These are phyloP conservation scores for Platerodrilus igneus DNA, from an alignment of 2,888 invertebrate species.

Conservation along the genomic window DNA sequence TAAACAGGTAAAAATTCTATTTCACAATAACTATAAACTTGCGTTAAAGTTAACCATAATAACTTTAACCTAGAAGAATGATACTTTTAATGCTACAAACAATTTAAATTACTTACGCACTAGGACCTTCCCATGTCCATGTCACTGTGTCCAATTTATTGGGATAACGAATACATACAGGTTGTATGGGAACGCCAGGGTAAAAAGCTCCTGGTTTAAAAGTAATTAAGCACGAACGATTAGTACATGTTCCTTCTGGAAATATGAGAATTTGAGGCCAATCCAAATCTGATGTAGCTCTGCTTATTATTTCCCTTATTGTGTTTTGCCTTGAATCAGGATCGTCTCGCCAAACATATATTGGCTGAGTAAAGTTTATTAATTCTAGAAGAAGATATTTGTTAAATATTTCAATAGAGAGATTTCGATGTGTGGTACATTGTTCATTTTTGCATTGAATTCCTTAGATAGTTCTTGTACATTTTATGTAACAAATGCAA, in stretches of 20 bases:
- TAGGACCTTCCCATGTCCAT: constrained; percentile 94
- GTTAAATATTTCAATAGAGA: too few relatives aligned
- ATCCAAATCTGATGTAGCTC: constrained; percentile 76
- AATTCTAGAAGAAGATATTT: constrained; percentile 63
- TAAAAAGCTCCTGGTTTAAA: constrained; percentile 92
- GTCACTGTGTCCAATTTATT: constrained; percentile 85
- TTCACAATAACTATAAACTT: constrained; percentile 82
- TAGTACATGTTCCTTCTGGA: constrained; percentile 95
- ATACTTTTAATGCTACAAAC: constrained; percentile 4
- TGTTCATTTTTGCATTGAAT: too few relatives aligned
- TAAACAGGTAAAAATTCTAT: constrained; percentile 92
- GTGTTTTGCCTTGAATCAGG: constrained; percentile 88
- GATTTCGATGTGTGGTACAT: background rate
- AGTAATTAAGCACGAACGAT: constrained; percentile 83
- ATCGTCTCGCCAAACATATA: constrained; percentile 91
- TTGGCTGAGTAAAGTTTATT: constrained; percentile 91
- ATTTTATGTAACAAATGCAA: too few relatives aligned
- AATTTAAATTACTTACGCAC: constrained; percentile 65
- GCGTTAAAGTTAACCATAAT: constrained; percentile 84
- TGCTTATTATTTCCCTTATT: constrained; percentile 79
- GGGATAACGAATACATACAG: constrained; percentile 86
- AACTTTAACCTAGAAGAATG: constrained; percentile 78
- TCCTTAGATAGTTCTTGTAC: too few relatives aligned
- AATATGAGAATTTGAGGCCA: constrained; percentile 96
- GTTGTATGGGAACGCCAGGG: constrained; percentile 93